These are phyloP conservation scores for Nycticebus coucang DNA, from an alignment of 2,113 vertebrate species.

Conservation along the genomic window DNA sequence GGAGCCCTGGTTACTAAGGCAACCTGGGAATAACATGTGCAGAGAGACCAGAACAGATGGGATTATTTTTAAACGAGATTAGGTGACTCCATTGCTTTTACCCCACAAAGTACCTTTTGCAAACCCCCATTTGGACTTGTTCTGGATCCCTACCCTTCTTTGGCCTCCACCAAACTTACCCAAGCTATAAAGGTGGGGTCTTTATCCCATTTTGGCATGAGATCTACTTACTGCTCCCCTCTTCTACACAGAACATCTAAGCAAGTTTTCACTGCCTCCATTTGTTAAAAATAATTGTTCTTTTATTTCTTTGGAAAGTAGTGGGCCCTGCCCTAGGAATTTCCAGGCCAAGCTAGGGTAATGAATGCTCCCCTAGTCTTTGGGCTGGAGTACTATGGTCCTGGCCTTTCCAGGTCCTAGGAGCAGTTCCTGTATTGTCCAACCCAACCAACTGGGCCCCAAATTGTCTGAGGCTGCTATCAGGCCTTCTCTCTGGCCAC, in stretches of 20 bases:
- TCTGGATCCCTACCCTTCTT: slow-evolving; percentile 1
- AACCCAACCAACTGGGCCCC: slow-evolving; percentile 53
- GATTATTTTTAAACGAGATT: slow-evolving; percentile 78
- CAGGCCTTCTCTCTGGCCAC: slow-evolving; percentile 56
- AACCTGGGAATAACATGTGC: slow-evolving; percentile 70
- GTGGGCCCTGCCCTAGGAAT: slow-evolving; percentile 71
- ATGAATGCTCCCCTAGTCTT: slow-evolving; percentile 56
- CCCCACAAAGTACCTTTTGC: slow-evolving; percentile 49
- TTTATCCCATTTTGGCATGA: slow-evolving; percentile 47
- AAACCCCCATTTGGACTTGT: slow-evolving; percentile 9
- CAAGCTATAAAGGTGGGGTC: not conserved
- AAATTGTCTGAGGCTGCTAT: slow-evolving; percentile 31
- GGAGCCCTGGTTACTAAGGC: slow-evolving; percentile 76
- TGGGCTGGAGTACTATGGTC: slow-evolving; percentile 66
- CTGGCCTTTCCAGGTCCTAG: slow-evolving; percentile 49
- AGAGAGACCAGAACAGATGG: slow-evolving; percentile 74
- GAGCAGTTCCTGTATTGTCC: slow-evolving; percentile 26
- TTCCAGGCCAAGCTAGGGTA: slow-evolving; percentile 69
- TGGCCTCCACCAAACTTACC: not conserved
- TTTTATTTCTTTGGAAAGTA: slow-evolving; percentile 82
- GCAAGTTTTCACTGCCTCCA: slow-evolving; percentile 66
- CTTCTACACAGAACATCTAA: slow-evolving; percentile 58
- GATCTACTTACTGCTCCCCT: slow-evolving; percentile 59
- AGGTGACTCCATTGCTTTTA: slow-evolving; percentile 67
- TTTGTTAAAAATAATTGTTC: slow-evolving; percentile 76